Base-by-base conservation (phyloP, 2,113 vertebrate genomes). In the Poeciliopsis turrubarensis region DNA sequence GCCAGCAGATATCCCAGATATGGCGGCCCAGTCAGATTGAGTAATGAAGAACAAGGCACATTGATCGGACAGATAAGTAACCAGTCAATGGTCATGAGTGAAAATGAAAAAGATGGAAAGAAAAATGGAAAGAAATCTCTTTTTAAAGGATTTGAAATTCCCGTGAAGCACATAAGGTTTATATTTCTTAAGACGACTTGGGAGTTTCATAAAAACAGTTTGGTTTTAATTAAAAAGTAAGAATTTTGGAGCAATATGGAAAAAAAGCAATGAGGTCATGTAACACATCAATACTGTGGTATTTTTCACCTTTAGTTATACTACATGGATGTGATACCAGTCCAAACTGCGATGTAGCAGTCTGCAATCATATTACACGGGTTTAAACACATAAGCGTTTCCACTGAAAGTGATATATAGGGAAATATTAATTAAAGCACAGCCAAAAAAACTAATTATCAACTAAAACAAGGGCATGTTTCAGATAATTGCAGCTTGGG, bases 381-480 rank as follows among this genome's bases (percentile, higher is more conserved):
- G 22, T 11, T 57, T 11, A 57, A 22, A 22, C 1, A 25, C 5
- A 54, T 8, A 22, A 22, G 47, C 1, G 5, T 22, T 51, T 51
- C 47, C 14, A 41, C 39, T 15, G 61, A 70, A 41, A 10, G 1
- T 39, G 62, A 27, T 41, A 27, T 2, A 32, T 34, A 32, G 25
- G 60, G 67, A 64, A 61, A 27, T 47, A 68, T 37, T 22, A 62
- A 7, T 47, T 62, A 30, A 69, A 5, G 64, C 57, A 64, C 47
- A 74, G 41, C 60, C 64, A 64, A 31, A 68, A 26, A 70, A 57
- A 13, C 60, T 63, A 67, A 72, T 83, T 69, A 75, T 65, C 44
- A 57, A 74, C 39, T n/a, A 0, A 3, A 54, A 51, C 65, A 63
- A 26, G 22, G 30, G 51, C 12, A 41, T 12, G 22, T 41, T 60